These are phyloP conservation scores for Pangasianodon gigas DNA, from an alignment of 2,113 vertebrate genomes.

Conservation along the genomic window DNA sequence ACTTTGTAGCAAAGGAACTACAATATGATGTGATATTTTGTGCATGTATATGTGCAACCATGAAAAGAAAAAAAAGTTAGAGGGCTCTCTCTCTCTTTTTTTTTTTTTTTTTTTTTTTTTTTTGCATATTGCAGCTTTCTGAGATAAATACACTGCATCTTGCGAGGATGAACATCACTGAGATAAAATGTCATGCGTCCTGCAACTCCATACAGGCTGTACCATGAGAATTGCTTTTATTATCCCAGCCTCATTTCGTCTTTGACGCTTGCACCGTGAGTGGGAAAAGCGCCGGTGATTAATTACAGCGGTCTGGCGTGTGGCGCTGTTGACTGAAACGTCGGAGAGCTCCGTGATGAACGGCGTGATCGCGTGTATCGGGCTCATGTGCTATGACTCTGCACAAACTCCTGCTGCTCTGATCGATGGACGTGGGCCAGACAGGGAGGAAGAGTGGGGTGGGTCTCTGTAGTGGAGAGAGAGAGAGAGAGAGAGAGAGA, in stretches of 20 bases:
- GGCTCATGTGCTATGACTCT: conserved; percentile 61
- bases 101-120: too few relatives aligned
- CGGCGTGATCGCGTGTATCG: conserved; percentile 75
- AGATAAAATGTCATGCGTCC: not conserved
- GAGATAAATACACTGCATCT: not conserved
- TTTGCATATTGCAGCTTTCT: not conserved
- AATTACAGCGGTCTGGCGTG: conserved; percentile 67
- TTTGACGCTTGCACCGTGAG: not conserved
- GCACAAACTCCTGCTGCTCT: conserved; percentile 65
- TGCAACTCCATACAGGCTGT: not conserved
- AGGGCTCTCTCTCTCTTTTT: too few relatives aligned
- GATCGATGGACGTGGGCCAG: conserved; percentile 76
- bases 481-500: conserved; percentile 62
- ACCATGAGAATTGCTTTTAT: not conserved
- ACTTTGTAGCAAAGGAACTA: not conserved
- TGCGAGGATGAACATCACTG: not conserved
- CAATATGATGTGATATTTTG: not conserved
- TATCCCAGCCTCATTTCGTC: not conserved
- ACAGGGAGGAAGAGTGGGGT: conserved; percentile 57
- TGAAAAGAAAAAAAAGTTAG: not conserved
- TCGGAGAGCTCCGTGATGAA: conserved; percentile 75
- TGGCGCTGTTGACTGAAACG: conserved; percentile 72
- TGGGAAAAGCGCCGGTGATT: conserved; percentile 36
- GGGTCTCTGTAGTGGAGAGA: conserved; percentile 61
- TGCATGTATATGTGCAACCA: not conserved